Conservation (phyloP, 2,888 invertebrate genomes). For the Pristionchus maxplancki region DNA sequence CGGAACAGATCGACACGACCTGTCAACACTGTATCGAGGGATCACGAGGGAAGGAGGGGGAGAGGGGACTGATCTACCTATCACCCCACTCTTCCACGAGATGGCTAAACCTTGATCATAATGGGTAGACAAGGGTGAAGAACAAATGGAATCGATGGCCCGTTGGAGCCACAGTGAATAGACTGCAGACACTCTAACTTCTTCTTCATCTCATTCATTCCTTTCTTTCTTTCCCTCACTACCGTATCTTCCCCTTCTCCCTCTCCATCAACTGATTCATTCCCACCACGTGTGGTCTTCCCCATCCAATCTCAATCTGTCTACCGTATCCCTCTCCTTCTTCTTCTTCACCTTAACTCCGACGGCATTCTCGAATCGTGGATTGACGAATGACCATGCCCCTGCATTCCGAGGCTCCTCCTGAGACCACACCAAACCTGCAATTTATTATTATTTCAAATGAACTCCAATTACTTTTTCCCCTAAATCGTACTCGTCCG, state of each 20-base stretch:
- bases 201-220: background rate
- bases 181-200: constrained; percentile 14
- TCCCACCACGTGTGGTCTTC: background rate
- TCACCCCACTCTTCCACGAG: background rate
- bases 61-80: background rate
- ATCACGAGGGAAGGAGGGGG: background rate
- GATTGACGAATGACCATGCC: constrained; percentile 92
- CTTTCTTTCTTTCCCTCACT: background rate
- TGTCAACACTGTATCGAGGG: background rate
- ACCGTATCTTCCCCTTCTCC: background rate
- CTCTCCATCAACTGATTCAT: background rate
- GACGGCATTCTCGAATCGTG: constrained; percentile 92
- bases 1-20: constrained; percentile 6
- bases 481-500: background rate
- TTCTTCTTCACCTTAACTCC: constrained; percentile 81
- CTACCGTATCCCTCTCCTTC: too few relatives aligned
- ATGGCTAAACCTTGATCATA: background rate
- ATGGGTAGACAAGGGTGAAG: too few relatives aligned
- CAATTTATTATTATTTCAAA: constrained; percentile 48
- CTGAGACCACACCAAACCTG: constrained; percentile 88
- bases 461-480: background rate
- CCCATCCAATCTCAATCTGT: background rate
- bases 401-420: constrained; percentile 98
- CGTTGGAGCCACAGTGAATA: background rate
- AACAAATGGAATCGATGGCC: background rate